These are phyloP conservation scores for Scartelaos histophorus DNA, from an alignment of 2,113 vertebrate genomes.

Conservation along the genomic window DNA sequence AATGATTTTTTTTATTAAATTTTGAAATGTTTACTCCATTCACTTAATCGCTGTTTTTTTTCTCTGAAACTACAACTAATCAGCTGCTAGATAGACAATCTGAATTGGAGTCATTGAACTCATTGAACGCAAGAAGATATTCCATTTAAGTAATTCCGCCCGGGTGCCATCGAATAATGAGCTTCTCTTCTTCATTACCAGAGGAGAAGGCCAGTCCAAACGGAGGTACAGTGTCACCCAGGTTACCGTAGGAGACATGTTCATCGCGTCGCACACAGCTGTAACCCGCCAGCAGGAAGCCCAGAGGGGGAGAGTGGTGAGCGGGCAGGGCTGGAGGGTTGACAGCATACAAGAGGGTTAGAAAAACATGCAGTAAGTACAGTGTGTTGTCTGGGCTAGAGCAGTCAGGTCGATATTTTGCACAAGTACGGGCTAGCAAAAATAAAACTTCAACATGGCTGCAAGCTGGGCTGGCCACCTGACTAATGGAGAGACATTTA, in stretches of 20 bases:
- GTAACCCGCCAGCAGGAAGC: conserved; percentile 82
- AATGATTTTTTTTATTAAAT: no score
- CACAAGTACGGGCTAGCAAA: no score
- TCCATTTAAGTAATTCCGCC: background rate
- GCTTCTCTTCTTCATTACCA: conserved; percentile 69
- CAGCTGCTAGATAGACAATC: no score
- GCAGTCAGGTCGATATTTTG: no score
- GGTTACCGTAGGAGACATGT: conserved; percentile 84
- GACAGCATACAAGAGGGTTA: background rate
- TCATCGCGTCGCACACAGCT: conserved; percentile 85
- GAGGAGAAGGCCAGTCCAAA: conserved; percentile 91
- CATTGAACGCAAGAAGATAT: background rate
- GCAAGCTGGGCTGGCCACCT: no score
- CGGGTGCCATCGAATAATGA: background rate
- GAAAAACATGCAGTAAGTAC: background rate
- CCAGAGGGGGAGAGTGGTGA: conserved; percentile 72
- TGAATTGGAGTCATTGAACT: no score
- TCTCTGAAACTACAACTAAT: no score
- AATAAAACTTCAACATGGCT: no score
- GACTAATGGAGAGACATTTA: no score
- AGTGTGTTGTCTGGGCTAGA: no score
- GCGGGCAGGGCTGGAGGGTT: background rate
- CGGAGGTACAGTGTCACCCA: conserved; percentile 85
- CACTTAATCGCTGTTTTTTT: no score
- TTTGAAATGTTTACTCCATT: no score